Evolutionary conservation across 2,113 vertebrate species (phyloP).

Genomic region (Semicossyphus pulcher): DNA sequence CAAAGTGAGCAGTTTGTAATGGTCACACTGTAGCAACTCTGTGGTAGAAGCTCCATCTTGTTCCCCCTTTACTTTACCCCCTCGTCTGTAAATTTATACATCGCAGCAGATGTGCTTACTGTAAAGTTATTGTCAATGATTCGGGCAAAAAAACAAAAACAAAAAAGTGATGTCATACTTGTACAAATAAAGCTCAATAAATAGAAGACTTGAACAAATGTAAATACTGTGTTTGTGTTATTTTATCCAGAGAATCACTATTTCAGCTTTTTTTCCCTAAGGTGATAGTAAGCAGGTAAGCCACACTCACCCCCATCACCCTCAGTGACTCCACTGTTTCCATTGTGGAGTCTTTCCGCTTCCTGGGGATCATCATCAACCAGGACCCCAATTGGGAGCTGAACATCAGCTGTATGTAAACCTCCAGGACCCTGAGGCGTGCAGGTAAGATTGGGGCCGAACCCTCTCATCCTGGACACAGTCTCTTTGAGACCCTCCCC

Average conservation of each 20-base stretch:
- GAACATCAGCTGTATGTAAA: no score
- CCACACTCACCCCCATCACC: no score
- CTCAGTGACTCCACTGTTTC: no score
- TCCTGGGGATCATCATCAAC: no score
- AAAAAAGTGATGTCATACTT: constrained; percentile 71
- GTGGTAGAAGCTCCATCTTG: constrained; percentile 56
- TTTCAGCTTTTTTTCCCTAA: not conserved
- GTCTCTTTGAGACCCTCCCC: no score
- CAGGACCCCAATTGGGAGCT: no score
- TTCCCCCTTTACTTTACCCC: constrained; percentile 30
- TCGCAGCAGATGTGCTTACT: constrained; percentile 76
- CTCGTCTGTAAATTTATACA: constrained; percentile 67
- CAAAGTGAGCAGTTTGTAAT: constrained; percentile 52
- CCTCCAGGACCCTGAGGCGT: no score
- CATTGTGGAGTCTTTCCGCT: no score
- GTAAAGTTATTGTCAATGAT: constrained; percentile 78
- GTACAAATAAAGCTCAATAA: constrained; percentile 84
- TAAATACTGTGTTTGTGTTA: not conserved
- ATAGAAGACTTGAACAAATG: constrained; percentile 74
- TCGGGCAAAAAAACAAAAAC: constrained; percentile 54
- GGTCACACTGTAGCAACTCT: constrained; percentile 52
- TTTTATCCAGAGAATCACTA: not conserved
- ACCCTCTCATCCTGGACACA: no score
- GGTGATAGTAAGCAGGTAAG: no score
- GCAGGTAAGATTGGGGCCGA: no score